phyloP scores from a whole-genome alignment of 2,888 invertebrate genomes.

The Andrena camellia region DNA sequence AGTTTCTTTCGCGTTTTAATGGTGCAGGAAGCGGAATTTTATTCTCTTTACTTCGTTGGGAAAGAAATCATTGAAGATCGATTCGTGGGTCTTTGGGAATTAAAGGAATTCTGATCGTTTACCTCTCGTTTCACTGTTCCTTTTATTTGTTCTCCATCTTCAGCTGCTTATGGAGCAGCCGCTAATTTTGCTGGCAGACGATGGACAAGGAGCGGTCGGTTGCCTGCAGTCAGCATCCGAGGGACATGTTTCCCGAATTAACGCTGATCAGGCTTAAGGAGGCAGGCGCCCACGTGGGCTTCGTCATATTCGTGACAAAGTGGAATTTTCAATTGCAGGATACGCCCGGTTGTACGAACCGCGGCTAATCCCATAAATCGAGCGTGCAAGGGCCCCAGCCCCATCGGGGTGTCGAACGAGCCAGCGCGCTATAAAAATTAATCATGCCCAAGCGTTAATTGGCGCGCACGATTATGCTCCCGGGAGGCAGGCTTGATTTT shows the following conservation, averaged over 20 bases:
- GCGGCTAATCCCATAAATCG: slow-evolving; percentile 76
- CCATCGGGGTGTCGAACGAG: slow-evolving; percentile 55
- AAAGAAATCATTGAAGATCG: too few relatives aligned
- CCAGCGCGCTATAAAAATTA: slow-evolving; percentile 68
- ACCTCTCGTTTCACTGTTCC: too few relatives aligned
- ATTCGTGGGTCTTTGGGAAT: too few relatives aligned
- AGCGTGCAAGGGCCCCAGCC: slow-evolving; percentile 65
- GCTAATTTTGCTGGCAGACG: too few relatives aligned
- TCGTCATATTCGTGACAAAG: slow-evolving; percentile 79
- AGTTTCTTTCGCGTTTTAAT: too few relatives aligned
- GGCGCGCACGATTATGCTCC: slow-evolving; percentile 72
- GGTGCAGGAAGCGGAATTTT: too few relatives aligned
- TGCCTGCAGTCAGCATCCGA: slow-evolving; percentile 1
- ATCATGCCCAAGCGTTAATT: slow-evolving; percentile 72
- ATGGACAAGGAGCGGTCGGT: neutral
- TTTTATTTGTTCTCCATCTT: too few relatives aligned
- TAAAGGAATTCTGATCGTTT: too few relatives aligned
- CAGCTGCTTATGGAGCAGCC: too few relatives aligned
- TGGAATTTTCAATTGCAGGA: slow-evolving; percentile 79
- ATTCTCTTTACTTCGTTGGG: too few relatives aligned
- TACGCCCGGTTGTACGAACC: slow-evolving; percentile 75
- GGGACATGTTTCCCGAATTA: slow-evolving; percentile 63
- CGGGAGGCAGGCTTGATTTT: slow-evolving; percentile 43
- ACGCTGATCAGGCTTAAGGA: slow-evolving; percentile 65
- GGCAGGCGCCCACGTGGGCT: slow-evolving; percentile 72